Evolutionary conservation across 2,888 invertebrate species (phyloP), one percentile per base, ranked within the genome.

Genomic region (Xestia xanthographa): DNA sequence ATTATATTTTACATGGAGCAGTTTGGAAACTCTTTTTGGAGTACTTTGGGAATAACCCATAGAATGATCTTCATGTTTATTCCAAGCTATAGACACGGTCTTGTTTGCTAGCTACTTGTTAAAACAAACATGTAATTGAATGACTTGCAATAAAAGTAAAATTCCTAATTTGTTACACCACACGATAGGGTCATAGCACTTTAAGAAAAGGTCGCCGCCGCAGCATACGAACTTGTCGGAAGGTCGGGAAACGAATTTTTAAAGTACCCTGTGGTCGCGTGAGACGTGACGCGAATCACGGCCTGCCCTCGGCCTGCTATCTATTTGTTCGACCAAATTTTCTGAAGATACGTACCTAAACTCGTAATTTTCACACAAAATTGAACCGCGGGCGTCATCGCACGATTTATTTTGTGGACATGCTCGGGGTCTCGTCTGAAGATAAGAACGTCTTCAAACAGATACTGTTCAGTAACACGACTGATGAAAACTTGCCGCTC

Each of bases 341-440:
- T 90, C 87, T 89, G 86, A 77, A 86, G 82, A 84, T 85, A 86
- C 83, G 79, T 89, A 86, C 81, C 89, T 87, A 88, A 86, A 88
- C 85, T 91, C 91, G 91, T 92, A 93, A 94, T 93, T 95, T 94
- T 94, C 92, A 93, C 93, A 93, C 92, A 91, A 94, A 94, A 94
- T 94, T 94, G 92, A 94, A 93, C 93, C 92, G 90, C 90, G 90
- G 91, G 90, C 90, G 89, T 93, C 92, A 92, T 90, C 90, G 85
- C 86, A 90, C 91, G 91, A 94, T 95, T 93, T 95, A 94, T 94
- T 94, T 92, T 90, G 90, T 90, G 92, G 92, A 93, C 93, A 93
- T 92, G 92, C 89, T 90, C 83, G 84, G 89, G 91, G 90, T 92
- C 91, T 91, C 82, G 84, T 90, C 90, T 91, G 90, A 80, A 92